A percentile compares a stretch with the other conserved stretches of the same genome.
Conservation (phyloP, 1,140 invertebrate species). For the Batillaria attramentaria region DNA sequence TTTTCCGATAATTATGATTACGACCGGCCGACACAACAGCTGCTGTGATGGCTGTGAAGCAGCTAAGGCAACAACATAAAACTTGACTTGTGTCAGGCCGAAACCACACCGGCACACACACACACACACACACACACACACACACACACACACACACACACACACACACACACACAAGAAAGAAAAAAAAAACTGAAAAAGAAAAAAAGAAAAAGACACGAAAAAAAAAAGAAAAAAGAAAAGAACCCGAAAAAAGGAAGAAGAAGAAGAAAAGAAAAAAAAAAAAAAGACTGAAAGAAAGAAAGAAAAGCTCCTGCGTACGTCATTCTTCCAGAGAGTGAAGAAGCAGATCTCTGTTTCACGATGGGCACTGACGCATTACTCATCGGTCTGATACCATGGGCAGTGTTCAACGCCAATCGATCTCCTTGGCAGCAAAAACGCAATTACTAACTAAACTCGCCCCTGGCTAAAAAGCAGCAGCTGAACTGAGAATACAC, state of each 20-base stretch:
- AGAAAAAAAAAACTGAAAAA: neutral
- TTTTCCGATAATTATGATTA: too few relatives aligned
- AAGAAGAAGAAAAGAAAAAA: neutral
- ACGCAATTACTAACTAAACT: too few relatives aligned
- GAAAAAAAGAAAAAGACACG: neutral
- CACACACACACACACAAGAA: neutral
- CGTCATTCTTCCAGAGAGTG: too few relatives aligned
- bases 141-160: neutral
- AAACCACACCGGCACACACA: neutral
- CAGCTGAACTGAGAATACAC: too few relatives aligned
- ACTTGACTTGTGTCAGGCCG: too few relatives aligned
- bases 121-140: constrained; percentile 7
- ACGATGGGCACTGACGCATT: neutral
- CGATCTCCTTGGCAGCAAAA: too few relatives aligned
- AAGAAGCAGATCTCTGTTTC: neutral
- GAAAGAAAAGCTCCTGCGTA: neutral
- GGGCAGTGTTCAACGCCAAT: too few relatives aligned
- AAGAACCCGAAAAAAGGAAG: neutral
- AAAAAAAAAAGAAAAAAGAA: neutral
- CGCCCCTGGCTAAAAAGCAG: too few relatives aligned
- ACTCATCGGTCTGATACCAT: too few relatives aligned
- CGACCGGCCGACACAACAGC: too few relatives aligned
- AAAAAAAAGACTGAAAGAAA: neutral
- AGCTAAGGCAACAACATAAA: too few relatives aligned
- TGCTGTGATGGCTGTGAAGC: too few relatives aligned